Conservation (phyloP, 2,113 vertebrate genomes). For the Alosa alosa region DNA sequence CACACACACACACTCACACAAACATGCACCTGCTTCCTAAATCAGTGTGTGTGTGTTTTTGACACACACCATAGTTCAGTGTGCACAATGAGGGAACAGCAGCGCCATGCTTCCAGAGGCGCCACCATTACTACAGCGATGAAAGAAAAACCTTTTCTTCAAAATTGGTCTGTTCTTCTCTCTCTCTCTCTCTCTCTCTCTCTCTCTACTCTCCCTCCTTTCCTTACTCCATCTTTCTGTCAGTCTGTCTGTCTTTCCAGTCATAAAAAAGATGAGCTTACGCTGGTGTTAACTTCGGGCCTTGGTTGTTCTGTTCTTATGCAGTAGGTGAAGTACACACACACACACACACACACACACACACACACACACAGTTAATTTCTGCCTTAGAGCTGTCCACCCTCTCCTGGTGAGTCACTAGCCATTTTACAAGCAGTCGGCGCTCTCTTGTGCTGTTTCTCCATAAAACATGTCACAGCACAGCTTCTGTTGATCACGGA, state of each 20-base stretch:
- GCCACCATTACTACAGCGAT: neutral
- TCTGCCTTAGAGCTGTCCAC: neutral
- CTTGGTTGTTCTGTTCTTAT: neutral
- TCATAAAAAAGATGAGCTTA: neutral
- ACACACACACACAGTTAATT: neutral
- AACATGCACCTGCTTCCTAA: neutral
- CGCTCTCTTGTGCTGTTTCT: neutral
- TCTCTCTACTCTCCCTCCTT: neutral
- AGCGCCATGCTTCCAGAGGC: neutral
- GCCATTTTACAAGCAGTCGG: neutral
- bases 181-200: neutral
- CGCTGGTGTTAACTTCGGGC: neutral
- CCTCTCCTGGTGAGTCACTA: neutral
- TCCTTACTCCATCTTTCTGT: neutral
- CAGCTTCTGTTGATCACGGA: neutral
- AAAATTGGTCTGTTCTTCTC: neutral
- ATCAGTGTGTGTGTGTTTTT: neutral
- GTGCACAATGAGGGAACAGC: neutral
- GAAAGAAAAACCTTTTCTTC: neutral
- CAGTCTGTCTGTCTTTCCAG: neutral
- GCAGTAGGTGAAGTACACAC: neutral
- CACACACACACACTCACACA: conserved; percentile 16
- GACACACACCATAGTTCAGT: neutral
- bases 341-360: neutral
- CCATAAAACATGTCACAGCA: neutral